Evolutionary conservation across 2,113 vertebrate genomes (phyloP).

Genomic region (Clarias magur): DNA sequence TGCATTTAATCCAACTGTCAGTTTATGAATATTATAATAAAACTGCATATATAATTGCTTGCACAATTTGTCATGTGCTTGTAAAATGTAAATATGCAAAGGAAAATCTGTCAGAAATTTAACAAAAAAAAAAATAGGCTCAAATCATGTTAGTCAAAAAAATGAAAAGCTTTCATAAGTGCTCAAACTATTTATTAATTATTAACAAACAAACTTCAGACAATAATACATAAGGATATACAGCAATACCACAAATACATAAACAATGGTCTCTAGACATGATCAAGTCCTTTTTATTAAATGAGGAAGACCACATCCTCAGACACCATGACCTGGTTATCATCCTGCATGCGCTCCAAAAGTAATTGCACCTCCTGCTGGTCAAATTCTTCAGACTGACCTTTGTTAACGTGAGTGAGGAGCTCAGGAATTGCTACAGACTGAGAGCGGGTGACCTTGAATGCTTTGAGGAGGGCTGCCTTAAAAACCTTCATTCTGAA

Average conservation of each 20-base stretch:
- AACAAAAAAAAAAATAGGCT: neutral
- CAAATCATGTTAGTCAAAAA: neutral
- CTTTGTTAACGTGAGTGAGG: conserved; percentile 60
- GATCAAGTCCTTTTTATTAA: conserved; percentile 21
- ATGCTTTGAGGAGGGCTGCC: conserved; percentile 62
- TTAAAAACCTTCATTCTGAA: conserved; percentile 67
- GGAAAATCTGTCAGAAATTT: neutral
- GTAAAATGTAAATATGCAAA: neutral
- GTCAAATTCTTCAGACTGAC: conserved; percentile 55
- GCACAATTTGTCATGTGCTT: neutral
- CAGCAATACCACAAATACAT: too few species aligned
- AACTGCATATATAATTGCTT: neutral
- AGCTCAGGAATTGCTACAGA: conserved; percentile 62
- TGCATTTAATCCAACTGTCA: neutral
- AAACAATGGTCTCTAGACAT: neutral
- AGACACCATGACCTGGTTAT: conserved; percentile 72
- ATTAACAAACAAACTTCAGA: neutral
- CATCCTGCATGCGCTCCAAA: conserved; percentile 66
- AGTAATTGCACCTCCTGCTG: conserved; percentile 60
- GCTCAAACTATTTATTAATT: conserved; percentile 50
- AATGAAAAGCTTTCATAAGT: neutral
- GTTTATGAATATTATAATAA: neutral
- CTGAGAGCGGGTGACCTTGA: conserved; percentile 63
- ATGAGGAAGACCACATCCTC: conserved; percentile 70
- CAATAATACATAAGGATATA: neutral